A percentile compares a stretch with the other conserved stretches of the same genome.
These are phyloP conservation scores for Paracyclopina nana DNA, from an alignment of 1,140 invertebrate species.

Conservation along the genomic window DNA sequence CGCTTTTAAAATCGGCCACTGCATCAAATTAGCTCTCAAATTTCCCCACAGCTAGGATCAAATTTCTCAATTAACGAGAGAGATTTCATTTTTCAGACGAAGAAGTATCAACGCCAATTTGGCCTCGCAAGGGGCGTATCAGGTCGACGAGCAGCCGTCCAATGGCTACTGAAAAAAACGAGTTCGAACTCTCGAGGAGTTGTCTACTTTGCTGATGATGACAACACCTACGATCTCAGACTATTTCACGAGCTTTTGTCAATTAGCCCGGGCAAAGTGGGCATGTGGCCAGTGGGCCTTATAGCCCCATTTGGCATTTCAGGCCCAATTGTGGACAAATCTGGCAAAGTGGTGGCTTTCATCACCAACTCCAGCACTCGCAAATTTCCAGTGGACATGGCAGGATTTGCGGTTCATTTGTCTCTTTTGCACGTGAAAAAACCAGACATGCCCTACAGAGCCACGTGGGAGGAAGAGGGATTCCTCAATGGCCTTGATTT, in stretches of 20 bases:
- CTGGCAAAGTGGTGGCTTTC: constrained; percentile 46
- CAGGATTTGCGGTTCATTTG: constrained; percentile 62
- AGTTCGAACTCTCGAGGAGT: constrained; percentile 25
- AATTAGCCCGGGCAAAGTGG: constrained; percentile 51
- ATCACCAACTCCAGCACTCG: constrained; percentile 51
- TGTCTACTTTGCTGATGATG: constrained; percentile 45
- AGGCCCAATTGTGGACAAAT: constrained; percentile 38
- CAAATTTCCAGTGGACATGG: constrained; percentile 65
- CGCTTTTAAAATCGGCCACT: too few relatives aligned
- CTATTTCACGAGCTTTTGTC: constrained; percentile 57
- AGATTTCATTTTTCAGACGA: too few relatives aligned
- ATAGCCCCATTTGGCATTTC: constrained; percentile 41
- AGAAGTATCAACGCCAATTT: too few relatives aligned
- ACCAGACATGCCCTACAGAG: constrained; percentile 41
- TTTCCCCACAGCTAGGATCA: too few relatives aligned
- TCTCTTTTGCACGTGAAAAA: constrained; percentile 28
- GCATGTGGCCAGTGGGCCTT: constrained; percentile 60
- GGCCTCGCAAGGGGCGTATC: constrained; percentile 36
- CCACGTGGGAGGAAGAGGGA: constrained; percentile 51
- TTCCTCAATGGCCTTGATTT: constrained; percentile 44
- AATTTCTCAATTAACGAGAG: too few relatives aligned
- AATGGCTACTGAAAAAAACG: constrained; percentile 33
- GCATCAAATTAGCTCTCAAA: too few relatives aligned
- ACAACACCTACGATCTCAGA: constrained; percentile 46
- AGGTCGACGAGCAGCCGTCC: constrained; percentile 38